Evolutionary conservation across 2,888 invertebrate genomes (phyloP).

Genomic region (Ommatoiulus sabulosus): DNA sequence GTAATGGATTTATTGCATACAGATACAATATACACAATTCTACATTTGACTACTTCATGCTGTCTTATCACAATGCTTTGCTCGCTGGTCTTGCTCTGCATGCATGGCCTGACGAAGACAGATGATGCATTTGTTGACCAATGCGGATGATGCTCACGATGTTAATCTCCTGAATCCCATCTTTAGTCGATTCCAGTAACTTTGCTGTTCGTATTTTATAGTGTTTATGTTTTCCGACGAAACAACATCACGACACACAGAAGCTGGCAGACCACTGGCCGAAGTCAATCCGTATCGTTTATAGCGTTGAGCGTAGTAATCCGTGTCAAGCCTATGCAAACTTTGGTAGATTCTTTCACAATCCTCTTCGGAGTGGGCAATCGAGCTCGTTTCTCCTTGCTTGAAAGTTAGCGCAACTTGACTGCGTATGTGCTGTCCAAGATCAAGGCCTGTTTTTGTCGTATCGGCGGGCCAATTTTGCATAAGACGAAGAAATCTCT

Average conservation of each 20-base stretch:
- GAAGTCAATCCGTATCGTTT: slow-evolving; percentile 25
- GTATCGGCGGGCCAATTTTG: slow-evolving; percentile 50
- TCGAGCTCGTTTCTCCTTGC: slow-evolving; percentile 38
- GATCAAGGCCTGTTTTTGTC: slow-evolving; percentile 47
- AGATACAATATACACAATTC: too few species aligned
- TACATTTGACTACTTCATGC: too few species aligned
- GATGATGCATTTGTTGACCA: too few species aligned
- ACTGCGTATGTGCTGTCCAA: slow-evolving; percentile 49
- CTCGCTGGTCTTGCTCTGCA: too few species aligned
- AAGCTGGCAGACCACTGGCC: slow-evolving; percentile 53
- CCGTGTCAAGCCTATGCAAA: neutral
- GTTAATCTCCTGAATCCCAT: neutral
- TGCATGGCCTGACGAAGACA: too few species aligned
- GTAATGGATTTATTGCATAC: too few species aligned
- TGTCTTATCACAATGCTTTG: too few species aligned
- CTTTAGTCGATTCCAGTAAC: neutral
- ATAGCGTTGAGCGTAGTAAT: slow-evolving; percentile 23
- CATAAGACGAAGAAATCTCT: slow-evolving; percentile 49
- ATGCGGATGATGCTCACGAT: neutral
- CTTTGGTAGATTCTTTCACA: slow-evolving; percentile 47
- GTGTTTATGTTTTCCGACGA: slow-evolving; percentile 61
- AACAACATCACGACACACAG: slow-evolving; percentile 27
- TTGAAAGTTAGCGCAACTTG: slow-evolving; percentile 47
- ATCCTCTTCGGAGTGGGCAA: slow-evolving; percentile 27
- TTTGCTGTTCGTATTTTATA: neutral